Conservation (phyloP, 2,797 vertebrate genomes). For the Melanotaenia boesemani region DNA sequence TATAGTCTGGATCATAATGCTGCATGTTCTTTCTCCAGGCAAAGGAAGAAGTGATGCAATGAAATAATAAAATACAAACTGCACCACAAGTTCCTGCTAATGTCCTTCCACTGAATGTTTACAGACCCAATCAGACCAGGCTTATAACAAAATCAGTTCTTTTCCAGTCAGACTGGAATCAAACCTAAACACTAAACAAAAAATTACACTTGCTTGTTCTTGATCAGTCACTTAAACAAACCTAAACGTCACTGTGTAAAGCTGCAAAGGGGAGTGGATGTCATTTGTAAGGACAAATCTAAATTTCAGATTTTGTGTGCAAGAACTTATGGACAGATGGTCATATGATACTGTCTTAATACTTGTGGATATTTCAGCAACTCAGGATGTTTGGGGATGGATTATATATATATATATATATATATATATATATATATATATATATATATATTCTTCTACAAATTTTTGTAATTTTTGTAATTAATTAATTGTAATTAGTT, state of each 20-base stretch:
- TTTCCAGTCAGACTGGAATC: background rate
- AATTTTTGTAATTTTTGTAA: too few species aligned
- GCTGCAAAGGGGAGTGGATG: background rate
- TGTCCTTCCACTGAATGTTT: slow-evolving; percentile 13
- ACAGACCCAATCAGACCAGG: slow-evolving; percentile 35
- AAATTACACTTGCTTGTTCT: too few species aligned
- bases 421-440: too few species aligned
- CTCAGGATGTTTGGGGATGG: too few species aligned
- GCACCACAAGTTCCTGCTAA: slow-evolving; percentile 46
- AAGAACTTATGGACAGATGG: background rate
- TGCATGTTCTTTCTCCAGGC: slow-evolving; percentile 37
- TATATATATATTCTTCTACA: too few species aligned
- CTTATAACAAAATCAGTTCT: background rate
- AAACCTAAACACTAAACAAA: background rate
- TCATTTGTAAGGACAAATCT: background rate
- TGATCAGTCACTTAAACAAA: background rate
- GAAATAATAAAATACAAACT: slow-evolving; percentile 40
- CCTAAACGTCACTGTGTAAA: background rate
- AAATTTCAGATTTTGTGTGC: too few species aligned
- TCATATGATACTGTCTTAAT: background rate
- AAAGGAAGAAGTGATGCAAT: slow-evolving; percentile 49
- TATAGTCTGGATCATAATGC: slow-evolving; percentile 45
- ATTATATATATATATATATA: too few species aligned
- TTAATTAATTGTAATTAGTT: too few species aligned
- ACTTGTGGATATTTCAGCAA: too few species aligned